Percentiles rank a stretch among this genome's conserved stretches.
Conservation (phyloP, 2,113 vertebrate species). For the Leucoraja erinaceus region DNA sequence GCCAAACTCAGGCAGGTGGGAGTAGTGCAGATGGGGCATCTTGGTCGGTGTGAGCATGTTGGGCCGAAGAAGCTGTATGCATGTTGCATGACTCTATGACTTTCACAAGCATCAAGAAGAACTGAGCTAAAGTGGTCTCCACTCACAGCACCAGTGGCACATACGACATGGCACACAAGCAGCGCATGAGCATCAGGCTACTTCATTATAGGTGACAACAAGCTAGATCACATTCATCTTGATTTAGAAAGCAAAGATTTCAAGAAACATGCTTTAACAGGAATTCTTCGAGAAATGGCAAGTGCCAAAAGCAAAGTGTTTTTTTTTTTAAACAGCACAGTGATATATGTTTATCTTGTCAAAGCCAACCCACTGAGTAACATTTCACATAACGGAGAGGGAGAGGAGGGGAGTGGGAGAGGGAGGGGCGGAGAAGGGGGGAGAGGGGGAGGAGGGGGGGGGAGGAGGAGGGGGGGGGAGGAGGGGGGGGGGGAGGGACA, state of each 20-base stretch:
- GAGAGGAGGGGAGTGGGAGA: too few relatives aligned
- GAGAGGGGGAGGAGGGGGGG: too few relatives aligned
- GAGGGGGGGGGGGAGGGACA: too few relatives aligned
- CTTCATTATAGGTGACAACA: not conserved
- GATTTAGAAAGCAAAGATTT: not conserved
- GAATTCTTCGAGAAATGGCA: not conserved
- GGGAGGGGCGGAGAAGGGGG: too few relatives aligned
- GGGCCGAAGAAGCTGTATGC: too few relatives aligned
- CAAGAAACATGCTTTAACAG: not conserved
- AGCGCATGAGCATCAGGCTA: not conserved
- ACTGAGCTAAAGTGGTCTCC: not conserved
- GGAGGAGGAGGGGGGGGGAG: too few relatives aligned
- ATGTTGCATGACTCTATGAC: too few relatives aligned
- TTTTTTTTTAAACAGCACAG: not conserved
- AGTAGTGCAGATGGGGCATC: too few relatives aligned
- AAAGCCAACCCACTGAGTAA: not conserved
- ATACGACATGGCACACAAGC: not conserved
- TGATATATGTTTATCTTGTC: not conserved
- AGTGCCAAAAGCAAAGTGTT: not conserved
- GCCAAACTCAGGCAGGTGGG: too few relatives aligned
- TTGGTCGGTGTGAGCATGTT: too few relatives aligned
- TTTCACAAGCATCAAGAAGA: not conserved
- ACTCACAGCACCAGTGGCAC: not conserved
- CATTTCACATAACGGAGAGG: not conserved
- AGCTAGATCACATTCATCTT: not conserved